Evolutionary conservation across 1,140 invertebrate genomes (phyloP).

Genomic region (Heliconius hermathena): DNA sequence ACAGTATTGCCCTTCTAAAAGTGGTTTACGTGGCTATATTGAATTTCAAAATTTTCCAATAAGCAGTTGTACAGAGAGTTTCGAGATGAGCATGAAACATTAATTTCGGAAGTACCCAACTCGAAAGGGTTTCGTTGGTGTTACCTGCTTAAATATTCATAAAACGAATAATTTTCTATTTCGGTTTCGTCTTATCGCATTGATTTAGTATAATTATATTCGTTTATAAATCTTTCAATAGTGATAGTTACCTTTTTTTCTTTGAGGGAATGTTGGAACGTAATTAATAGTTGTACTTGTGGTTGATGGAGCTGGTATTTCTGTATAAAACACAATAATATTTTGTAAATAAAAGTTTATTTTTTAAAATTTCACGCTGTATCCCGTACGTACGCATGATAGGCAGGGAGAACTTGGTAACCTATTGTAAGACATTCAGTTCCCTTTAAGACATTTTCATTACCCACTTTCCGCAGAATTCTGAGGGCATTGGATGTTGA

Average conservation of each 20-base stretch:
- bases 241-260: constrained; percentile 69
- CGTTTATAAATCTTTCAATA: constrained; percentile 14
- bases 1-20: constrained; percentile 58
- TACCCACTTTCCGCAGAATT: too few relatives aligned
- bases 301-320: constrained; percentile 87
- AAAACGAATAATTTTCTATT: constrained; percentile 29
- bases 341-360: too few relatives aligned
- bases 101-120: constrained; percentile 52
- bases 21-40: constrained; percentile 59
- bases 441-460: too few relatives aligned
- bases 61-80: constrained; percentile 42
- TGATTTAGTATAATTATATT: constrained; percentile 23
- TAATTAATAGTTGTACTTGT: constrained; percentile 83
- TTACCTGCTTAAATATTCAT: constrained; percentile 51
- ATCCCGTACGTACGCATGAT: too few relatives aligned
- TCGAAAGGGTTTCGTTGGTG: constrained; percentile 55
- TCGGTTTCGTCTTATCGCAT: constrained; percentile 20
- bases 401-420: too few relatives aligned
- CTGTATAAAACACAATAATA: constrained; percentile 68
- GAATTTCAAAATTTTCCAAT: constrained; percentile 60
- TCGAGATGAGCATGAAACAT: constrained; percentile 59
- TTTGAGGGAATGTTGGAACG: constrained; percentile 73
- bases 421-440: too few relatives aligned
- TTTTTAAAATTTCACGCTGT: too few relatives aligned
- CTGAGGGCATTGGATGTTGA: too few relatives aligned